A percentile compares a stretch with the other conserved stretches of the same genome.
phyloP scores from a whole-genome alignment of 2,888 invertebrate species.

The Isotomurus palustris region DNA sequence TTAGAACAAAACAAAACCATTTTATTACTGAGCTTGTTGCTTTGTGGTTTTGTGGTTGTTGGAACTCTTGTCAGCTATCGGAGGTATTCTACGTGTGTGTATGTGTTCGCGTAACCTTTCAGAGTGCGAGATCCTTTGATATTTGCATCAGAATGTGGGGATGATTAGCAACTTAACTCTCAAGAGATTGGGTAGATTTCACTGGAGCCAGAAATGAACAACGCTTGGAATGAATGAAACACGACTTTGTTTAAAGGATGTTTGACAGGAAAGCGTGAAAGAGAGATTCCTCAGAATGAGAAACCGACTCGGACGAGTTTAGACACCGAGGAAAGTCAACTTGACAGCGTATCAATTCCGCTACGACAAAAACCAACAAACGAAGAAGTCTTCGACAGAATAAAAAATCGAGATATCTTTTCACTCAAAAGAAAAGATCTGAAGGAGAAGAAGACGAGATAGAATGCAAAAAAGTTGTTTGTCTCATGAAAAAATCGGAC shows the following conservation, averaged over 20 bases:
- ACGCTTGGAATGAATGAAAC: background rate
- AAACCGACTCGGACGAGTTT: constrained; percentile 1
- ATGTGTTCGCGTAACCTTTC: no score
- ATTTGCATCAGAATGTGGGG: background rate
- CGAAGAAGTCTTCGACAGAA: background rate
- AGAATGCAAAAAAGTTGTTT: background rate
- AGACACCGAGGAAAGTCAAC: constrained; percentile 4
- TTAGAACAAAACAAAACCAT: no score
- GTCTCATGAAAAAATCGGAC: constrained; percentile 23
- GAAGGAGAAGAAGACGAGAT: background rate
- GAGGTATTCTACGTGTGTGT: no score
- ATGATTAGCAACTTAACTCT: background rate
- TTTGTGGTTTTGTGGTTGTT: no score
- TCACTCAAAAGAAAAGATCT: background rate
- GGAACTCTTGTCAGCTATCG: no score
- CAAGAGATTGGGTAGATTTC: no score
- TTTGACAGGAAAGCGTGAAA: constrained; percentile 1
- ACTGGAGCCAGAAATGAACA: background rate
- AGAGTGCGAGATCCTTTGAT: no score
- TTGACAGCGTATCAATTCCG: constrained; percentile 6
- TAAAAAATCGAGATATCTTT: background rate
- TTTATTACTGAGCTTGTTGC: no score
- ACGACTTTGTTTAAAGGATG: background rate
- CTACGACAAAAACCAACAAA: background rate
- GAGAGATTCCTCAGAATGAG: constrained; percentile 3